These are phyloP conservation scores for Macrocentrus cingulum DNA, from an alignment of 1,140 invertebrate species.

Conservation along the genomic window DNA sequence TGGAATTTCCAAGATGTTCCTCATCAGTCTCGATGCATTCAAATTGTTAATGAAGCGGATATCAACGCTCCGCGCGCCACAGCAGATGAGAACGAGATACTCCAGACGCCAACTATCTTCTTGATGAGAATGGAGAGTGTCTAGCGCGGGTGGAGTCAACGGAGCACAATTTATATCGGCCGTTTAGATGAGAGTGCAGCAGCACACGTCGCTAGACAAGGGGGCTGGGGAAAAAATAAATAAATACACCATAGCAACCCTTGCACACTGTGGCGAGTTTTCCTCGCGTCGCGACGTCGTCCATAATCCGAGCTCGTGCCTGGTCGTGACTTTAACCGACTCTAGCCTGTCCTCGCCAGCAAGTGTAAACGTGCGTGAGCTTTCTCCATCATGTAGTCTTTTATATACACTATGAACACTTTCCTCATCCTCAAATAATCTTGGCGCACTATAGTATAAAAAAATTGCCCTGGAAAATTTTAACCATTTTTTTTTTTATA, in stretches of 20 bases:
- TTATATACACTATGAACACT: too few species aligned
- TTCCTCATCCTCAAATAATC: too few species aligned
- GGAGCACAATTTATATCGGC: slow-evolving; percentile 41
- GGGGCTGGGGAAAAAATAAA: slow-evolving; percentile 39
- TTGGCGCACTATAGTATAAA: too few species aligned
- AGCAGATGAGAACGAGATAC: neutral
- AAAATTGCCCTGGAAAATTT: too few species aligned
- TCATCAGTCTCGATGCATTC: neutral
- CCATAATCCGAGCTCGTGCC: slow-evolving; percentile 38
- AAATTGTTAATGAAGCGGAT: neutral
- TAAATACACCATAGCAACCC: slow-evolving; percentile 41
- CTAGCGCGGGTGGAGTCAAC: neutral
- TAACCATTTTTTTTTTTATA: too few species aligned
- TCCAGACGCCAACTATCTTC: neutral
- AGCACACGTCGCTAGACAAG: slow-evolving; percentile 23
- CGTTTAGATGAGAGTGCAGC: slow-evolving; percentile 25
- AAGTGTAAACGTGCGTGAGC: slow-evolving; percentile 19
- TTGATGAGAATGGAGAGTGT: slow-evolving; percentile 15
- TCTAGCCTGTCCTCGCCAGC: slow-evolving; percentile 8
- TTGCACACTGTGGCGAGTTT: slow-evolving; percentile 30
- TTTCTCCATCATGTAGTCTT: neutral
- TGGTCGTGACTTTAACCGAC: slow-evolving; percentile 27
- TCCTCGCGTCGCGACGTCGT: slow-evolving; percentile 33
- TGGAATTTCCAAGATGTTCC: neutral
- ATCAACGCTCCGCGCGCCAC: neutral